Percentiles rank a stretch among this genome's conserved stretches.
These are phyloP conservation scores for Fistularia commersonii DNA, from an alignment of 2,797 vertebrate genomes.

Conservation along the genomic window DNA sequence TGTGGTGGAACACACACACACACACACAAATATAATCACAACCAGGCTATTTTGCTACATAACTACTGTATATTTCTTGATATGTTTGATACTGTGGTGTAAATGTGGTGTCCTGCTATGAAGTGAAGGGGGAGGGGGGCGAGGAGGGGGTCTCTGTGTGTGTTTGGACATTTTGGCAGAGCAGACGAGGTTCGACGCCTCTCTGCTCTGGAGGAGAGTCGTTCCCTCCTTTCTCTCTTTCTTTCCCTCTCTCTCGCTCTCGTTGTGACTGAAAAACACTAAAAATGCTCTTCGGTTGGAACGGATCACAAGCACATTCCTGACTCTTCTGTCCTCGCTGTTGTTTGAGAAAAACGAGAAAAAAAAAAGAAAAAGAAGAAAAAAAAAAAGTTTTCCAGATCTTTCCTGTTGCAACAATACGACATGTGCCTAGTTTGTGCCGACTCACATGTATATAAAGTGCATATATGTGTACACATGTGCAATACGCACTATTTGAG, in stretches of 20 bases:
- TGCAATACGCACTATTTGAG: conserved; percentile 80
- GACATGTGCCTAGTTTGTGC: conserved; percentile 64
- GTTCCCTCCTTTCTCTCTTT: conserved; percentile 18
- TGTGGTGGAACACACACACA: no score
- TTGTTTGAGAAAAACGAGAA: conserved; percentile 34
- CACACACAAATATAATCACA: conserved; percentile 16
- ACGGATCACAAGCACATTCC: conserved; percentile 79
- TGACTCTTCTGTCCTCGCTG: conserved; percentile 54
- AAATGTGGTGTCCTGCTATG: conserved; percentile 68
- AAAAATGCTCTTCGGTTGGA: conserved; percentile 44
- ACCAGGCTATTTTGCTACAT: conserved; percentile 70
- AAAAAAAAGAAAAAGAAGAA: neutral
- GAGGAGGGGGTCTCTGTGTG: conserved; percentile 25
- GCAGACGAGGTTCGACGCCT: conserved; percentile 16
- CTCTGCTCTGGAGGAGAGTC: conserved; percentile 14
- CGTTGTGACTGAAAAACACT: conserved; percentile 54
- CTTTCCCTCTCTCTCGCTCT: conserved; percentile 27
- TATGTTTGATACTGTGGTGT: conserved; percentile 76
- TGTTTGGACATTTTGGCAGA: conserved; percentile 28
- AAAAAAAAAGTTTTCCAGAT: conserved; percentile 27
- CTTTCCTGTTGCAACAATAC: conserved; percentile 70
- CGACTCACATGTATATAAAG: conserved; percentile 77
- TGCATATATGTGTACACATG: conserved; percentile 78
- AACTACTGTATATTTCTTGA: conserved; percentile 72
- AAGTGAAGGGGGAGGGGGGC: conserved; percentile 1